These are phyloP conservation scores for Callosobruchus maculatus DNA, from an alignment of 2,888 invertebrate species.

Conservation along the genomic window DNA sequence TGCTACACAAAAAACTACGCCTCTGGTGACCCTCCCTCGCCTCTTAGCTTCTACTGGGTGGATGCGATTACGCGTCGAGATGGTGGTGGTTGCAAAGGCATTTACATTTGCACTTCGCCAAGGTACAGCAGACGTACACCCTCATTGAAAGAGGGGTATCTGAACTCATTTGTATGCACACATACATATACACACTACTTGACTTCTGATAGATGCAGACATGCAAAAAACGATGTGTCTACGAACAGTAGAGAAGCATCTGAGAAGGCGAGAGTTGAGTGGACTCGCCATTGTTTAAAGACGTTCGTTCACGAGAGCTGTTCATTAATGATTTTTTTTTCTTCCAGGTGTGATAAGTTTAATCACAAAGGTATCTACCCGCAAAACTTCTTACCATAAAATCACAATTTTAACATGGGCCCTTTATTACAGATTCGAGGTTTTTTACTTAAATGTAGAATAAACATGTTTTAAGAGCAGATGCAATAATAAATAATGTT, in stretches of 20 bases:
- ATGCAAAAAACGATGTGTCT: background rate
- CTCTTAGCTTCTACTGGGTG: background rate
- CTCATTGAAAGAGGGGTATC: background rate
- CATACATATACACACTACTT: background rate
- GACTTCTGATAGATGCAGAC: background rate
- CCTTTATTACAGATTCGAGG: too few species aligned
- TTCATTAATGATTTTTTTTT: too few species aligned
- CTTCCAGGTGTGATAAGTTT: too few species aligned
- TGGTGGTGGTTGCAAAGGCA: slow-evolving; percentile 13
- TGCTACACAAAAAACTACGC: background rate
- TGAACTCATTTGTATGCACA: background rate
- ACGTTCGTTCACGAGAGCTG: too few species aligned
- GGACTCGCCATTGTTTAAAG: background rate
- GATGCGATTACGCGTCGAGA: background rate
- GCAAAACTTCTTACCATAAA: too few species aligned
- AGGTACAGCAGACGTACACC: background rate
- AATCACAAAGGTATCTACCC: too few species aligned
- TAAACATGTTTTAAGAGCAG: too few species aligned
- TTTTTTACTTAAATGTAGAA: too few species aligned
- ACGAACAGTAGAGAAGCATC: background rate
- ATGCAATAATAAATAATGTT: too few species aligned
- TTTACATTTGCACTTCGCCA: slow-evolving; percentile 15
- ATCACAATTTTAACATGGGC: too few species aligned
- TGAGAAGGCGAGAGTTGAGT: background rate
- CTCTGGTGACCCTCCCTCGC: background rate